Conservation (phyloP, 2,888 invertebrate species). For the Chymomyza procnemis region DNA sequence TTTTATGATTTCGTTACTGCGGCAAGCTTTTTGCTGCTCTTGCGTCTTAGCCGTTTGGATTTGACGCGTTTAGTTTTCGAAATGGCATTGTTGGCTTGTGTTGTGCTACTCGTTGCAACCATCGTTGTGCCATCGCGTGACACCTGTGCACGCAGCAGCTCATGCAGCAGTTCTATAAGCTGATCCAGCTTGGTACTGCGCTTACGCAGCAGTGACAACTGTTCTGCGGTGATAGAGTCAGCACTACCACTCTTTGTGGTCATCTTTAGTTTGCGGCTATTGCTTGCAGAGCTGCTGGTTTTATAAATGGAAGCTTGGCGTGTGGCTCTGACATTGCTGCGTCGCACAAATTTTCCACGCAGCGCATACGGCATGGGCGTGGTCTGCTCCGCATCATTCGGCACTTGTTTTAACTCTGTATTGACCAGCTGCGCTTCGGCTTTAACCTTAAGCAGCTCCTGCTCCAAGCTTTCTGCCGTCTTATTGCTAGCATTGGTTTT, state of each 20-base stretch:
- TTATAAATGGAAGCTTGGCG: constrained; percentile 32
- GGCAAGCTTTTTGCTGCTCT: not conserved
- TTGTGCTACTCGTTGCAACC: too few relatives aligned
- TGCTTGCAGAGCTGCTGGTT: not conserved
- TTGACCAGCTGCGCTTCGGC: constrained; percentile 31
- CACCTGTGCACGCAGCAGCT: constrained; percentile 53
- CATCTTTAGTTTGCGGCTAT: constrained; percentile 9
- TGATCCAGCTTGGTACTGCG: constrained; percentile 63
- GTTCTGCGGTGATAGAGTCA: not conserved
- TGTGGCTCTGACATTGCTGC: constrained; percentile 44
- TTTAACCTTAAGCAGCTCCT: constrained; percentile 9
- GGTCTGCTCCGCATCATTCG: constrained; percentile 9
- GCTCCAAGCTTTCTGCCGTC: constrained; percentile 18
- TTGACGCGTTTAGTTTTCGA: constrained; percentile 5
- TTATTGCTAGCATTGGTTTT: not conserved
- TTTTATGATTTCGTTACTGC: not conserved
- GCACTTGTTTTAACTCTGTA: constrained; percentile 21
- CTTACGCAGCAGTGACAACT: constrained; percentile 16
- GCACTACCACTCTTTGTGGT: not conserved
- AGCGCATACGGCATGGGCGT: constrained; percentile 58
- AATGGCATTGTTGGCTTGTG: not conserved
- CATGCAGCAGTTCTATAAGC: constrained; percentile 64
- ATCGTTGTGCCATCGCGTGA: constrained; percentile 1
- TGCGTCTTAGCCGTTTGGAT: constrained; percentile 9
- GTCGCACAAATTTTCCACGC: constrained; percentile 65